These are phyloP conservation scores for Hybognathus amarus DNA, from an alignment of 2,797 vertebrate genomes.

Conservation along the genomic window DNA sequence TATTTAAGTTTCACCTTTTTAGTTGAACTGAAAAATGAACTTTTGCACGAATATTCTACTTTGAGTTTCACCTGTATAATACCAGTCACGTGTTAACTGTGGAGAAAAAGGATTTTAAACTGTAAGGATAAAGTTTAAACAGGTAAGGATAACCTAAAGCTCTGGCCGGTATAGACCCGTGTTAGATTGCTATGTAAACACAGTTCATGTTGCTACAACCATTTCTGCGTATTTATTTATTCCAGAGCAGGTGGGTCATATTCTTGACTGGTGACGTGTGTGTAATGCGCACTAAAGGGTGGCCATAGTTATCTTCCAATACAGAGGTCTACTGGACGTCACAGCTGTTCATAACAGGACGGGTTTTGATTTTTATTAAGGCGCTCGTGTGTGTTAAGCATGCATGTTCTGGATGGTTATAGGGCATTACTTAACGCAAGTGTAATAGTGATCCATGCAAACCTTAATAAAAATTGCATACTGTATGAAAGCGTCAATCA, in stretches of 20 bases:
- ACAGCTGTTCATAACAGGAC: slow-evolving; percentile 2
- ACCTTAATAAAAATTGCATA: neutral
- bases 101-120: neutral
- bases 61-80: neutral
- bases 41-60: too few species aligned
- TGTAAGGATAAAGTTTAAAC: neutral
- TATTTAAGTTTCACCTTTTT: too few species aligned
- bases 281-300: slow-evolving; percentile 1
- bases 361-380: neutral
- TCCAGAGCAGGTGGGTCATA: slow-evolving; percentile 17
- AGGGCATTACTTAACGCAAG: neutral
- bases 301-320: slow-evolving; percentile 36
- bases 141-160: neutral
- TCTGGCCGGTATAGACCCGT: neutral
- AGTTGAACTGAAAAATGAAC: too few species aligned
- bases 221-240: neutral
- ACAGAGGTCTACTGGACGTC: neutral
- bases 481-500: neutral
- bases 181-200: slow-evolving; percentile 24
- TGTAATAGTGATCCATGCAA: neutral
- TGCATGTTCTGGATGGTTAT: neutral
- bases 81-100: neutral
- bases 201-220: slow-evolving; percentile 6
- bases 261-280: slow-evolving; percentile 11
- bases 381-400: neutral